phyloP scores from a whole-genome alignment of 2,888 invertebrate genomes.

The Leptinotarsa rubiginosa region DNA sequence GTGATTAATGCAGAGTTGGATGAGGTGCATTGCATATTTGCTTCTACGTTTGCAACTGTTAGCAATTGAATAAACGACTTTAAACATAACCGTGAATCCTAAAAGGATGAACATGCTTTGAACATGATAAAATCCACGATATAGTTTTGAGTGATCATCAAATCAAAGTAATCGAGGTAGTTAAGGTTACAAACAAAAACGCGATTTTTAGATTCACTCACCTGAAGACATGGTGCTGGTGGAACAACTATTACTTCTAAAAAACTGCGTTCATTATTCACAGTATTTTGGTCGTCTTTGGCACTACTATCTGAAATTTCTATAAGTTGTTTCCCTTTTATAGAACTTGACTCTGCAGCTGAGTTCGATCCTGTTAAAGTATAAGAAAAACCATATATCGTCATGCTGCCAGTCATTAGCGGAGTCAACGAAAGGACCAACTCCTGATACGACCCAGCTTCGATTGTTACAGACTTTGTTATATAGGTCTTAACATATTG shows the following conservation, averaged over 20 bases:
- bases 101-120: no score
- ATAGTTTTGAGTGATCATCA: no score
- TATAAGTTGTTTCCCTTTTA: constrained; percentile 73
- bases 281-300: constrained; percentile 63
- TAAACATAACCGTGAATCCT: no score
- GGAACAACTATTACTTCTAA: constrained; percentile 82
- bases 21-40: no score
- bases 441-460: constrained; percentile 72
- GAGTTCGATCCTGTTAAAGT: constrained; percentile 58
- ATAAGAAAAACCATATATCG: constrained; percentile 76
- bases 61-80: no score
- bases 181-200: neutral
- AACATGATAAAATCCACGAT: no score
- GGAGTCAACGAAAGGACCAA: constrained; percentile 81
- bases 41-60: no score
- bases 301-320: constrained; percentile 61
- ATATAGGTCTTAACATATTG: constrained; percentile 71
- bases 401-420: constrained; percentile 77
- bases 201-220: constrained; percentile 58
- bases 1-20: no score
- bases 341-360: constrained; percentile 64
- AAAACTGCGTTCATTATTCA: constrained; percentile 68
- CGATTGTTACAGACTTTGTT: constrained; percentile 70
- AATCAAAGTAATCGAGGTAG: neutral
- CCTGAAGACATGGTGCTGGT: constrained; percentile 85